Evolutionary conservation across 2,888 invertebrate species (phyloP).

Genomic region (Idaea dimidiata): DNA sequence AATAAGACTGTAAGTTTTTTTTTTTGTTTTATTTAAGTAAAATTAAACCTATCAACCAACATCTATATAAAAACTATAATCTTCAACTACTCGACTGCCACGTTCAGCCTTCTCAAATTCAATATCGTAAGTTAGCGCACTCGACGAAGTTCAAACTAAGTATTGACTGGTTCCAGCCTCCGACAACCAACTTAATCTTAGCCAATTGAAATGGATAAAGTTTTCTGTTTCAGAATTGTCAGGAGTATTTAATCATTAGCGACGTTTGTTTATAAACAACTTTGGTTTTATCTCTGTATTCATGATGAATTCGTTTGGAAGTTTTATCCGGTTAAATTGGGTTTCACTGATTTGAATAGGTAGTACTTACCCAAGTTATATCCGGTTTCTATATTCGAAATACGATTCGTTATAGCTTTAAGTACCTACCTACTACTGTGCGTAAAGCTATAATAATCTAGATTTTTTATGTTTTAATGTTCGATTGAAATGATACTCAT

Average conservation of each 20-base stretch:
- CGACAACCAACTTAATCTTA: constrained; percentile 6
- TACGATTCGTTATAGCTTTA: no score
- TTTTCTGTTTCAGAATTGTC: constrained; percentile 1
- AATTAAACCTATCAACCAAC: no score
- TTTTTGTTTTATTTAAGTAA: no score
- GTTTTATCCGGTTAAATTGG: neutral
- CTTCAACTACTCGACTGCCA: neutral
- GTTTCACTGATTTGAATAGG: neutral
- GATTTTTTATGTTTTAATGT: no score
- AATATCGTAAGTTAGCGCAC: constrained; percentile 10
- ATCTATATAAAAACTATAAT: neutral
- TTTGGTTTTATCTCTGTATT: neutral
- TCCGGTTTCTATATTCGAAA: no score
- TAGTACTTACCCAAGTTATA: neutral
- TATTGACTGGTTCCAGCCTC: constrained; percentile 3
- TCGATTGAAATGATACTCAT: no score
- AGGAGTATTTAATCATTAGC: constrained; percentile 1
- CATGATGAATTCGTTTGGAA: neutral
- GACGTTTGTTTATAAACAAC: neutral
- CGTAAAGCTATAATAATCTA: no score
- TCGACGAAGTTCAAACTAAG: constrained; percentile 1
- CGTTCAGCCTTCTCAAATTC: constrained; percentile 7
- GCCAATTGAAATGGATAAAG: constrained; percentile 11
- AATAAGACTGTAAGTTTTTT: no score
- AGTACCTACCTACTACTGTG: no score